Conservation (phyloP, 2,113 vertebrate genomes). For the Pagrus major region DNA sequence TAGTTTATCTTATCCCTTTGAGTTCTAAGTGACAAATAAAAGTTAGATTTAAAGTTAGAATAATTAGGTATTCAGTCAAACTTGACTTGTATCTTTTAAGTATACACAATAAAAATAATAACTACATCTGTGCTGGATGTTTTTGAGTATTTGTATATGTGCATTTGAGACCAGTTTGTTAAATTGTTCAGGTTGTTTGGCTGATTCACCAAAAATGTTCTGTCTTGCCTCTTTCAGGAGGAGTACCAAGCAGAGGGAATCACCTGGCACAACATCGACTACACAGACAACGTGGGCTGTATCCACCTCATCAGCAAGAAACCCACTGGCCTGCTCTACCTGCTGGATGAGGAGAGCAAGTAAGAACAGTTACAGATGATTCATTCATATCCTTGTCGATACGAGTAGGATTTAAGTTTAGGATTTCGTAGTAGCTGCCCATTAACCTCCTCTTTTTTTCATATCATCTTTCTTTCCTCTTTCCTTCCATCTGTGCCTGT, state of each 20-base stretch:
- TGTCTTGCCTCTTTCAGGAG: slow-evolving; percentile 83
- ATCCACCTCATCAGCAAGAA: slow-evolving; percentile 99
- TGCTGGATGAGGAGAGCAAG: slow-evolving; percentile 99
- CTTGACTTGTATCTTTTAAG: not conserved
- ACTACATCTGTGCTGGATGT: not conserved
- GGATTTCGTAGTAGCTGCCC: not conserved
- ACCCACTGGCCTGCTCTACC: slow-evolving; percentile 95
- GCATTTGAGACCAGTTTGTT: not conserved
- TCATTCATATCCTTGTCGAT: not conserved
- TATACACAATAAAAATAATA: not conserved
- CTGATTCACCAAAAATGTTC: not conserved
- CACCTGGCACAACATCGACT: slow-evolving; percentile 98
- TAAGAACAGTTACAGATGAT: slow-evolving; percentile 76
- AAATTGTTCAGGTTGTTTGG: not conserved
- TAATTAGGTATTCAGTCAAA: not conserved
- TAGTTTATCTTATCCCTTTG: slow-evolving; percentile 1
- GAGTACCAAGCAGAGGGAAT: slow-evolving; percentile 98
- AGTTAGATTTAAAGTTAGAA: not conserved
- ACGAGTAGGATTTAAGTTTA: not conserved
- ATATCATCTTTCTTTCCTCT: not conserved
- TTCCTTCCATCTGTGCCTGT: not conserved
- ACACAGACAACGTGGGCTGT: slow-evolving; percentile 97
- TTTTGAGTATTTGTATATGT: not conserved
- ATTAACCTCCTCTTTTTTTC: slow-evolving; percentile 5
- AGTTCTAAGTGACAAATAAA: not conserved